These are phyloP conservation scores for Phymorhynchus buccinoides DNA, from an alignment of 1,140 invertebrate species.

Conservation along the genomic window DNA sequence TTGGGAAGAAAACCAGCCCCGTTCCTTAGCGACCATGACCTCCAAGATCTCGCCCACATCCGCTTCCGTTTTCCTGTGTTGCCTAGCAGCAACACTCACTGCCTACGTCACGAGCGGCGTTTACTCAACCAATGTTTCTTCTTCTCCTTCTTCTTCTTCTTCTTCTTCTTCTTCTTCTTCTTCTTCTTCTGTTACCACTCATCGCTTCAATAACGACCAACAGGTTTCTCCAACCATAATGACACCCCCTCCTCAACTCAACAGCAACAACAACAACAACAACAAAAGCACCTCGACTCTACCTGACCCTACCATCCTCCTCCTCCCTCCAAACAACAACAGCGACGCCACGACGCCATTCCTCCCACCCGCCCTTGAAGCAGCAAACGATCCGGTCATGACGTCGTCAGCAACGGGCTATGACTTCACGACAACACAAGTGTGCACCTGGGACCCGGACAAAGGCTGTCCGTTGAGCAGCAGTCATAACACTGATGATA, in stretches of 20 bases:
- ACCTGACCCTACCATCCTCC: not conserved
- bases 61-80: too few species aligned
- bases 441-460: not conserved
- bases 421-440: not conserved
- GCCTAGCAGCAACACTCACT: too few species aligned
- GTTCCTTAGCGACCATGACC: too few species aligned
- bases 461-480: not conserved
- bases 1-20: too few species aligned
- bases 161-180: not conserved
- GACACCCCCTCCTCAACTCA: not conserved
- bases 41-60: too few species aligned
- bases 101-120: too few species aligned
- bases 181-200: not conserved
- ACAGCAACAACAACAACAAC: too few species aligned
- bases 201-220: not conserved
- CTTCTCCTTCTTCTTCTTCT: not conserved
- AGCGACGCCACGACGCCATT: not conserved
- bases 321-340: not conserved
- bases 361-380: not conserved
- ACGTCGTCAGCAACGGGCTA: not conserved
- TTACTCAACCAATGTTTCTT: not conserved
- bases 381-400: not conserved
- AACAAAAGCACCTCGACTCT: not conserved
- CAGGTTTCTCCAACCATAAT: not conserved
- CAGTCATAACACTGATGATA: not conserved